Conservation (phyloP, 2,797 vertebrate species). For the Cuniculus paca region DNA sequence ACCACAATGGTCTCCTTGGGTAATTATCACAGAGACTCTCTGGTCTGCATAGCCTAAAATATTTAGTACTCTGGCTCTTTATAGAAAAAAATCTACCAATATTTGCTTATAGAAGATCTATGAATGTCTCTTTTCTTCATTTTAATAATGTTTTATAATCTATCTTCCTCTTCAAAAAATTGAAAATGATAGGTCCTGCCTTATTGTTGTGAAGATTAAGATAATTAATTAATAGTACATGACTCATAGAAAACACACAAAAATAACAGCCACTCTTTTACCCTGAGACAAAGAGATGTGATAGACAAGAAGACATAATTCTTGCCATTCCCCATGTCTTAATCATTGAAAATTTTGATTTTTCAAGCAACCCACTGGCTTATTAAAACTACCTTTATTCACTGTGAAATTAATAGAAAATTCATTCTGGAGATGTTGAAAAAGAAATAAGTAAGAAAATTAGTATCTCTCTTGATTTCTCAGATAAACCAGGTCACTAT, state of each 20-base stretch:
- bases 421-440: constrained; percentile 2
- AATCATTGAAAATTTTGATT: neutral
- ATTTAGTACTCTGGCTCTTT: neutral
- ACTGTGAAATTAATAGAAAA: neutral
- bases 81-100: neutral
- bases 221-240: neutral
- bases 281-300: neutral
- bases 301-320: neutral
- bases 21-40: neutral
- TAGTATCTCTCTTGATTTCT: neutral
- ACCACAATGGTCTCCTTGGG: neutral
- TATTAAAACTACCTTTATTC: constrained; percentile 1
- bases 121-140: neutral
- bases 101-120: neutral
- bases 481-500: neutral
- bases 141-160: neutral
- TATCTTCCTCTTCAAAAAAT: neutral
- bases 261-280: neutral
- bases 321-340: neutral
- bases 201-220: neutral
- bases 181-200: neutral
- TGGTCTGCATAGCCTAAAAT: neutral
- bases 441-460: neutral
- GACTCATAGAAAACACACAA: neutral
- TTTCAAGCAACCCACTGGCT: neutral